A percentile compares a stretch with the other conserved stretches of the same genome.
These are phyloP conservation scores for Cataglyphis hispanica DNA, from an alignment of 1,140 invertebrate genomes.

Conservation along the genomic window DNA sequence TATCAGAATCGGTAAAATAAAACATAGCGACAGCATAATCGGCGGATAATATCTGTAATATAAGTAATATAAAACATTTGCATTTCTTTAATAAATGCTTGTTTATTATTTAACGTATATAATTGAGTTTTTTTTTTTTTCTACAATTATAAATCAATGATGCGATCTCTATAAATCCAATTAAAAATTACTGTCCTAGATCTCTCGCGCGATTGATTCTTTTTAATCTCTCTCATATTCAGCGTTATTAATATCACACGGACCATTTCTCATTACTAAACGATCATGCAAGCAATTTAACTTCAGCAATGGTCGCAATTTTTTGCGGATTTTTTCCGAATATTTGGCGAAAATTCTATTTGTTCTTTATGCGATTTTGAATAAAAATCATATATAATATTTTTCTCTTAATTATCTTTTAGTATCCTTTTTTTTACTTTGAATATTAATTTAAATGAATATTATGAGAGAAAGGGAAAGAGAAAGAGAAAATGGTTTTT, in stretches of 20 bases:
- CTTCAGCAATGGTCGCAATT: background rate
- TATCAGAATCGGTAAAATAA: slow-evolving; percentile 92
- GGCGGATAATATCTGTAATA: slow-evolving; percentile 90
- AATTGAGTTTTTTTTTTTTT: no score
- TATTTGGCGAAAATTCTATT: background rate
- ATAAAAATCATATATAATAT: slow-evolving; percentile 1
- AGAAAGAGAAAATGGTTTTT: no score
- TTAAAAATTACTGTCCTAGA: slow-evolving; percentile 9
- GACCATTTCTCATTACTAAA: background rate
- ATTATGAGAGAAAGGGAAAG: background rate
- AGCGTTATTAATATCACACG: background rate
- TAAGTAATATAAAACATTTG: slow-evolving; percentile 46
- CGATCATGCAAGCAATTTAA: slow-evolving; percentile 23
- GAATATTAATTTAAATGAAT: background rate
- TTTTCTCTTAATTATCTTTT: background rate
- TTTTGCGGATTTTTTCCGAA: background rate
- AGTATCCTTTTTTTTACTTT: background rate
- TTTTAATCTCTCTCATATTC: slow-evolving; percentile 27
- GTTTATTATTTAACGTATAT: no score
- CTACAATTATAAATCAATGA: no score
- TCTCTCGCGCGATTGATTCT: slow-evolving; percentile 9
- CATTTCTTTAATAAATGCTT: no score
- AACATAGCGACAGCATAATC: slow-evolving; percentile 90
- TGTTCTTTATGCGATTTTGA: background rate
- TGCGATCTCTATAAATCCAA: slow-evolving; percentile 25